These are phyloP conservation scores for Alaudala cheleensis DNA, from an alignment of 2,113 vertebrate species.

Conservation along the genomic window DNA sequence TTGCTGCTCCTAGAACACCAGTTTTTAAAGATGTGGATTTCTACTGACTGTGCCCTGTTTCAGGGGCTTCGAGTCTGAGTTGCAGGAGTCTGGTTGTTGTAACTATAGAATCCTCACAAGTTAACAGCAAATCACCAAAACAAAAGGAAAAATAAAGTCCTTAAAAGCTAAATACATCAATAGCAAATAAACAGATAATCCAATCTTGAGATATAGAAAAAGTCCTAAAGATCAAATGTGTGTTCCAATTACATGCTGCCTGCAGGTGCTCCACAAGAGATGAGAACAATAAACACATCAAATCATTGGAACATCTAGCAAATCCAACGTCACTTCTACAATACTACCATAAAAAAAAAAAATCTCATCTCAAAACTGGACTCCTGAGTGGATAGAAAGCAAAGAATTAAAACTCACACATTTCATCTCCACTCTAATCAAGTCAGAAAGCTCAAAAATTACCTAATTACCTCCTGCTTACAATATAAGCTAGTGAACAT, in stretches of 20 bases:
- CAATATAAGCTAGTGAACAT: not conserved
- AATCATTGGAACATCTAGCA: not conserved
- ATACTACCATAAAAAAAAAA: not conserved
- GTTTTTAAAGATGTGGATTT: not conserved
- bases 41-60: not conserved
- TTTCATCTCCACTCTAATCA: not conserved
- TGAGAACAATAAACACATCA: not conserved
- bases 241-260: not conserved
- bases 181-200: not conserved
- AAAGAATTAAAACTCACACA: not conserved
- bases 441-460: not conserved
- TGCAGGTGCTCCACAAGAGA: not conserved
- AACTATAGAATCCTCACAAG: not conserved
- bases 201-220: not conserved
- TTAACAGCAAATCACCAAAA: not conserved
- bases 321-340: not conserved
- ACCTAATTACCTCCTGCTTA: not conserved
- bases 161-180: not conserved
- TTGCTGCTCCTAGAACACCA: constrained; percentile 20
- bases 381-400: not conserved
- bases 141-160: not conserved
- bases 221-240: not conserved
- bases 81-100: not conserved
- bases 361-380: not conserved
- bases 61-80: not conserved